Percentiles rank a stretch among this genome's conserved stretches.
These are phyloP conservation scores for Amphimallon solstitiale DNA, from an alignment of 2,888 invertebrate species.

Conservation along the genomic window DNA sequence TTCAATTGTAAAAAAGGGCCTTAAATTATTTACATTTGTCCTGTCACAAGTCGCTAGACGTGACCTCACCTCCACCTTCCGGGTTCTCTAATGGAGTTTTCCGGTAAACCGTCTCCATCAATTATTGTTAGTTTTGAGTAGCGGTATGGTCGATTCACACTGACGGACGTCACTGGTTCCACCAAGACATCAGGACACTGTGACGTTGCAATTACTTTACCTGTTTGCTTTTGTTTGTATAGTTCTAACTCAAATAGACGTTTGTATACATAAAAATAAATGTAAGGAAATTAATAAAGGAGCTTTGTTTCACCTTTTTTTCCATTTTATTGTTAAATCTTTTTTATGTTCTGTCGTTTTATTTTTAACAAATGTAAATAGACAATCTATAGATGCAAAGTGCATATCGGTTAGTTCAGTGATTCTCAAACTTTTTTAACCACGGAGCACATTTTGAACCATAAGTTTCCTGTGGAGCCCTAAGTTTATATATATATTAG, in stretches of 20 bases:
- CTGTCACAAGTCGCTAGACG: slow-evolving; percentile 14
- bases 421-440: too few relatives aligned
- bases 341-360: too few relatives aligned
- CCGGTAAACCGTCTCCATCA: slow-evolving; percentile 24
- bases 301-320: too few relatives aligned
- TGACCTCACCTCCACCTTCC: background rate
- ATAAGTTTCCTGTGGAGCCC: too few relatives aligned
- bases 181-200: background rate
- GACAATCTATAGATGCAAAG: too few relatives aligned
- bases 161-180: slow-evolving; percentile 4
- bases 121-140: slow-evolving; percentile 21
- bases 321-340: too few relatives aligned
- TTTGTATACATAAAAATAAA: background rate
- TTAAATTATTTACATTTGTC: slow-evolving; percentile 18
- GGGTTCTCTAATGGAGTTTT: slow-evolving; percentile 26
- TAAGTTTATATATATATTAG: too few relatives aligned
- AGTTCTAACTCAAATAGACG: background rate
- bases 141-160: background rate
- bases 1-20: background rate
- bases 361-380: too few relatives aligned
- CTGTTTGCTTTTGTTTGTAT: background rate
- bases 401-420: too few relatives aligned
- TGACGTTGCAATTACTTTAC: too few relatives aligned
- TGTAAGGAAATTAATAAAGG: too few relatives aligned
- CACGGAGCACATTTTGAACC: too few relatives aligned